Percentiles rank a stretch among this genome's conserved stretches.
phyloP scores from a whole-genome alignment of 2,888 invertebrate species.

The Leucania comma region DNA sequence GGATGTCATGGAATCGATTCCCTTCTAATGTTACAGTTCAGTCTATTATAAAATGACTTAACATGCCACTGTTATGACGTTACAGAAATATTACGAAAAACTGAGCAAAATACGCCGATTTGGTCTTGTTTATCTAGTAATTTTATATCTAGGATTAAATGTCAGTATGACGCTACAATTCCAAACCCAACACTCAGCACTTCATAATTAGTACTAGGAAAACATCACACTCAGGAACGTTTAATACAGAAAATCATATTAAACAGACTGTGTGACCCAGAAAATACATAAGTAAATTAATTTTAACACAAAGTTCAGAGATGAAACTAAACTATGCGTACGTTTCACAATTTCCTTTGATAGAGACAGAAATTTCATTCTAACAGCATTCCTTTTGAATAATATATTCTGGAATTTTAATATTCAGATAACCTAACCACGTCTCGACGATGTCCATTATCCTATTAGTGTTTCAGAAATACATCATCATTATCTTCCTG shows the following conservation, averaged over 20 bases:
- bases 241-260: neutral
- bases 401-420: neutral
- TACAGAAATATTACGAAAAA: neutral
- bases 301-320: neutral
- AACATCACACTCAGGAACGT: neutral
- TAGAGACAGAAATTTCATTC: slow-evolving; percentile 9
- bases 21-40: neutral
- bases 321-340: slow-evolving; percentile 24
- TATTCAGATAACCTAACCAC: slow-evolving; percentile 11
- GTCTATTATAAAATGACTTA: neutral
- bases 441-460: neutral
- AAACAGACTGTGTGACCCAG: neutral
- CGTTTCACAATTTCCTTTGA: slow-evolving; percentile 21
- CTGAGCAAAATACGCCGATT: neutral
- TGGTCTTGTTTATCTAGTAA: neutral
- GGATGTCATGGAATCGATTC: neutral
- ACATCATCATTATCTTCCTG: no score
- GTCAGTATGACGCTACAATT: neutral
- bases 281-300: neutral
- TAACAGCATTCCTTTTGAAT: slow-evolving; percentile 5
- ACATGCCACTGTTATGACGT: neutral
- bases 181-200: no score
- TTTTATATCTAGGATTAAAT: neutral
- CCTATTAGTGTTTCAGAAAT: slow-evolving; percentile 15
- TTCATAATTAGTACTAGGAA: neutral